Percentiles rank a stretch among this genome's conserved stretches.
Evolutionary conservation across 2,797 vertebrate species (phyloP).

Genomic region (Esox masquinongy): DNA sequence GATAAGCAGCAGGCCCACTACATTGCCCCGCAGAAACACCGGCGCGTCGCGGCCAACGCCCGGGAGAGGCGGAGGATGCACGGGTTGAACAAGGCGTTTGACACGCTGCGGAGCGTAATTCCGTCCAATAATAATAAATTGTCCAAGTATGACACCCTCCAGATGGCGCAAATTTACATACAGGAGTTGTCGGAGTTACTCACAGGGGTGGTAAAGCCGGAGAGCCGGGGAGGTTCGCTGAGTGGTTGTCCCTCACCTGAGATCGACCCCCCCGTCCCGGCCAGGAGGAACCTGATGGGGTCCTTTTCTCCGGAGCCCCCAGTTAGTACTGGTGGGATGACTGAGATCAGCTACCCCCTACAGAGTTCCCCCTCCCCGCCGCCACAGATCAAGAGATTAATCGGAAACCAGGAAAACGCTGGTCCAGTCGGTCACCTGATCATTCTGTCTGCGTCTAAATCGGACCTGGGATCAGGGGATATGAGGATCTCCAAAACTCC

Average conservation of each 20-base stretch:
- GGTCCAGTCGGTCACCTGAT: constrained; percentile 63
- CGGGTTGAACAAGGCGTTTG: constrained; percentile 82
- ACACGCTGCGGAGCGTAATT: constrained; percentile 81
- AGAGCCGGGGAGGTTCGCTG: constrained; percentile 52
- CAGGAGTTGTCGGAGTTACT: constrained; percentile 79
- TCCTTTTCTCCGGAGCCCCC: constrained; percentile 40
- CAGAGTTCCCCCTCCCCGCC: constrained; percentile 23
- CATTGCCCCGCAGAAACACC: constrained; percentile 69
- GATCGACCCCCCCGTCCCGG: constrained; percentile 1
- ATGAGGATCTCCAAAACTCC: constrained; percentile 44
- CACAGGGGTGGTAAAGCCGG: constrained; percentile 64
- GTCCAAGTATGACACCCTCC: constrained; percentile 83
- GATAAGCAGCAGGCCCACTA: constrained; percentile 22
- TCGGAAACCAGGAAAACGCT: constrained; percentile 46
- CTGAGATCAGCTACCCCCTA: constrained; percentile 27
- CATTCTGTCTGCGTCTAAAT: constrained; percentile 61
- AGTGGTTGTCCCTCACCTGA: constrained; percentile 38
- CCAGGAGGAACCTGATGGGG: constrained; percentile 41
- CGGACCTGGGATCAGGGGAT: constrained; percentile 54
- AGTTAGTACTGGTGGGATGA: constrained; percentile 13
- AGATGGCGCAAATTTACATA: constrained; percentile 87
- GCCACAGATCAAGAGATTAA: constrained; percentile 28
- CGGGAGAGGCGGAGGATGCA: constrained; percentile 82
- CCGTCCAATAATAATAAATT: constrained; percentile 82
- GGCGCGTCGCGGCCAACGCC: constrained; percentile 82